Evolutionary conservation across 2,113 vertebrate species (phyloP).

Genomic region (Oncorhynchus keta): DNA sequence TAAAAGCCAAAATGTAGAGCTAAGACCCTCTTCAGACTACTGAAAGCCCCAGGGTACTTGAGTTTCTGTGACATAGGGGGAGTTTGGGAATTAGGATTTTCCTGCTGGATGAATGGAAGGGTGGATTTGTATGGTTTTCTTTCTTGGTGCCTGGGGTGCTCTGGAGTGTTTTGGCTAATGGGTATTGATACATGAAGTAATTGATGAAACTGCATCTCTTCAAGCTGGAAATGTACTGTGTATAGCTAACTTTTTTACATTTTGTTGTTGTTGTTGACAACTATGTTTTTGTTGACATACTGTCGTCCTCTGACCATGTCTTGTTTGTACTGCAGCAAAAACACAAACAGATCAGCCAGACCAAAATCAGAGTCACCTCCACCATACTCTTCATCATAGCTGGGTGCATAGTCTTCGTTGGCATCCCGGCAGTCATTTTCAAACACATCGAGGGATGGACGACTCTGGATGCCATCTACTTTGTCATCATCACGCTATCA

Average conservation of each 20-base stretch:
- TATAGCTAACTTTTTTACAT: too few species aligned
- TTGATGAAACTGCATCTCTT: background rate
- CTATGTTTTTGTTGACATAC: background rate
- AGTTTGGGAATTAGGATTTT: background rate
- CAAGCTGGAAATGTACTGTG: background rate
- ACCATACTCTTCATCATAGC: slow-evolving; percentile 95
- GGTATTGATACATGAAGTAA: background rate
- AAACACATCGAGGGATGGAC: slow-evolving; percentile 94
- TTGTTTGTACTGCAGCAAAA: slow-evolving; percentile 81
- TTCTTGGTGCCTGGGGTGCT: background rate
- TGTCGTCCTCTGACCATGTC: background rate
- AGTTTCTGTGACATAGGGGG: background rate
- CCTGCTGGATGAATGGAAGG: background rate
- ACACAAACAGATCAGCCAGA: slow-evolving; percentile 95
- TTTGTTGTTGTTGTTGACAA: too few species aligned
- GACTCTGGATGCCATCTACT: slow-evolving; percentile 93
- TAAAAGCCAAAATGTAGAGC: background rate
- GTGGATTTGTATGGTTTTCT: background rate
- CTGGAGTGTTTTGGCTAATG: background rate
- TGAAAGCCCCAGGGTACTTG: background rate
- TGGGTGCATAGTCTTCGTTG: slow-evolving; percentile 94
- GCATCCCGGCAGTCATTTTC: slow-evolving; percentile 93
- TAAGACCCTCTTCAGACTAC: background rate
- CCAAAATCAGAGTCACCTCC: slow-evolving; percentile 96
- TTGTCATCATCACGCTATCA: slow-evolving; percentile 96